phyloP scores from a whole-genome alignment of 2,888 invertebrate species.

The Chironomus tentans region DNA sequence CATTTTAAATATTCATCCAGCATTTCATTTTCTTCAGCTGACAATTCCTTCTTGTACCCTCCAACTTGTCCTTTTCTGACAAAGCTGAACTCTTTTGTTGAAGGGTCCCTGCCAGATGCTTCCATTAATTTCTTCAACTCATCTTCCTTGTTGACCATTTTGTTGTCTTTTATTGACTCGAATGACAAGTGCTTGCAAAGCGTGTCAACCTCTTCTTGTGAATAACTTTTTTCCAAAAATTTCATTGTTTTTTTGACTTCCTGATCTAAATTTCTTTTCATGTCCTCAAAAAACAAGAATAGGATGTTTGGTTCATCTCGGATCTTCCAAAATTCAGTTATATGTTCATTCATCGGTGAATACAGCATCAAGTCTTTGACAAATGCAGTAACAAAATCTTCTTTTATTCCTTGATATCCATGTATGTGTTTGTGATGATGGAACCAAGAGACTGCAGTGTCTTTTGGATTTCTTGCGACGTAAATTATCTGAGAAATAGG shows the following conservation, averaged over 20 bases:
- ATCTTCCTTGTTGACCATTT: no score
- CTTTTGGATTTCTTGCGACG: background rate
- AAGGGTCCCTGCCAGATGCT: no score
- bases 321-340: conserved; percentile 34
- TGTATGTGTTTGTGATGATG: conserved; percentile 21
- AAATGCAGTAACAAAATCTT: conserved; percentile 28
- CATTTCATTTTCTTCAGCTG: no score
- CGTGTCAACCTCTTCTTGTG: conserved; percentile 20
- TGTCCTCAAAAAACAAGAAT: conserved; percentile 34
- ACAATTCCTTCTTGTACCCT: no score
- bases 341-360: conserved; percentile 32
- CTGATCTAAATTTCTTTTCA: conserved; percentile 31
- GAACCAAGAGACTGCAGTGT: background rate
- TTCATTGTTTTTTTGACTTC: conserved; percentile 29
- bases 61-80: no score
- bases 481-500: no score
- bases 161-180: conserved; percentile 28
- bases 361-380: conserved; percentile 28
- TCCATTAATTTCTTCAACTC: no score
- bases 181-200: conserved; percentile 29
- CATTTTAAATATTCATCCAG: no score
- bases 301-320: conserved; percentile 32
- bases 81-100: no score
- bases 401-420: conserved; percentile 11
- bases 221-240: conserved; percentile 29